phyloP scores from a whole-genome alignment of 2,888 invertebrate genomes.

The Tachystola acroxantha region DNA sequence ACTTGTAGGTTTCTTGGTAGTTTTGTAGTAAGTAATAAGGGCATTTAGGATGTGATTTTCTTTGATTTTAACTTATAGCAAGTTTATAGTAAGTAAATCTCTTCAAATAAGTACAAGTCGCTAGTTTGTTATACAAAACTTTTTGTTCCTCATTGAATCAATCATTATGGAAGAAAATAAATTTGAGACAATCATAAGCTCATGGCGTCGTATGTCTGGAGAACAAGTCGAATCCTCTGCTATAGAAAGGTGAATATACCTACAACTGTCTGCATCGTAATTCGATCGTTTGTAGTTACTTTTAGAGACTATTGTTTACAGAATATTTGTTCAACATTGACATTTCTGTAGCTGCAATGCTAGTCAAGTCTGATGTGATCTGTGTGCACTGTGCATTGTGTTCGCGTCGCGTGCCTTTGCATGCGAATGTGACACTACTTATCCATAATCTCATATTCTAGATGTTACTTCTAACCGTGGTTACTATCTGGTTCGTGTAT shows the following conservation, averaged over 20 bases:
- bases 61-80: too few relatives aligned
- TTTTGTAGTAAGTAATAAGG: too few relatives aligned
- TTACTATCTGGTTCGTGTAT: constrained; percentile 12
- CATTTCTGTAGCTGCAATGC: too few relatives aligned
- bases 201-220: constrained; percentile 67
- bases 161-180: constrained; percentile 56
- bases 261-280: constrained; percentile 13
- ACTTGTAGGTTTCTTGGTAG: too few relatives aligned
- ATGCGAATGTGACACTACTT: too few relatives aligned
- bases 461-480: constrained; percentile 4
- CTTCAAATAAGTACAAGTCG: too few relatives aligned
- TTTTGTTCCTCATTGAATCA: too few relatives aligned
- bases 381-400: constrained; percentile 5
- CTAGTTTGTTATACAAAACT: not conserved
- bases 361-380: not conserved
- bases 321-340: constrained; percentile 17
- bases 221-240: constrained; percentile 47
- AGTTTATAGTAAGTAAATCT: too few relatives aligned
- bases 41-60: too few relatives aligned
- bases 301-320: constrained; percentile 36
- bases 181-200: constrained; percentile 62
- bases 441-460: constrained; percentile 11
- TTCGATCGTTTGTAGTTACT: constrained; percentile 17
- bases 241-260: constrained; percentile 46
- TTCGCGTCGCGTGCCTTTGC: constrained; percentile 15